Percentiles rank a stretch among this genome's conserved stretches.
phyloP scores from a whole-genome alignment of 1,140 invertebrate genomes.

The Penaeus vannamei region DNA sequence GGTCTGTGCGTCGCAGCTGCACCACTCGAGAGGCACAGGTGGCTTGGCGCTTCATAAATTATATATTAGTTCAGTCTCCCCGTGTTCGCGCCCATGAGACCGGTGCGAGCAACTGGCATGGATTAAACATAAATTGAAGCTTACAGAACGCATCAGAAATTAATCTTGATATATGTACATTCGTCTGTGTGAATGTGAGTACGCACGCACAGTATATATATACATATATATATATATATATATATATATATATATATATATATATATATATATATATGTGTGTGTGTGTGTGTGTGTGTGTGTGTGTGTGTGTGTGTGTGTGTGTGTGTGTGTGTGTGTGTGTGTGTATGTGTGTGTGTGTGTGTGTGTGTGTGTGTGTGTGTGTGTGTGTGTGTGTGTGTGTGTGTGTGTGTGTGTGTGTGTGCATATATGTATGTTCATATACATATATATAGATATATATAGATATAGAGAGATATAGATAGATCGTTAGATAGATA shows the following conservation, averaged over 20 bases:
- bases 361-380: not conserved
- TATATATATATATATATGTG: not conserved
- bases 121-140: no score
- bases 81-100: no score
- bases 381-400: not conserved
- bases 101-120: no score
- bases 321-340: not conserved
- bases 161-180: not conserved
- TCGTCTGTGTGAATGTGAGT: not conserved
- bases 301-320: not conserved
- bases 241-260: not conserved
- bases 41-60: no score
- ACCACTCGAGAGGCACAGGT: no score
- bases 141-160: no score
- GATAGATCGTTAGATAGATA: not conserved
- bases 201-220: not conserved
- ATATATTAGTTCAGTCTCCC: no score
- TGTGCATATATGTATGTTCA: no score
- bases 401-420: no score
- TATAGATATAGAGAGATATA: not conserved
- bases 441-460: constrained; percentile 6
- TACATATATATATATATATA: not conserved
- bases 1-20: no score
- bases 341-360: not conserved
- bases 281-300: no score